Evolutionary conservation across 2,797 vertebrate species (phyloP), one percentile per base, ranked within the genome.

Genomic region (Octomys mimax): DNA sequence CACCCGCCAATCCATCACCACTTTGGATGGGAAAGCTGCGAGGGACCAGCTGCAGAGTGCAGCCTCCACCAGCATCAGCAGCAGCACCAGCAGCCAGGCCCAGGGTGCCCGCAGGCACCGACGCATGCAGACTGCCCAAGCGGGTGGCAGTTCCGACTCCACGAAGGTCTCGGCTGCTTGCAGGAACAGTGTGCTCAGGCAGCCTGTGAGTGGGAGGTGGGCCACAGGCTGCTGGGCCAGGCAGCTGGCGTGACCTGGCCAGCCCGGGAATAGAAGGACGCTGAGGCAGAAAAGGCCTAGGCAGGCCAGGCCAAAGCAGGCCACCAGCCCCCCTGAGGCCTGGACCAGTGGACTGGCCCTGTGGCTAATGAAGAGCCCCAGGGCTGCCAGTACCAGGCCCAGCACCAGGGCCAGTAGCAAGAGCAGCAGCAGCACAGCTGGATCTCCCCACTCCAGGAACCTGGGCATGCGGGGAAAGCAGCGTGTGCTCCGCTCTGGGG

Each of bases 241-340:
- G 81, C 99, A 99, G 33, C 98, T 93, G 12, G 59, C 0, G 0
- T 98, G 42, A 1, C 95, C 92, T 1, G 99, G 99, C 95, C 92
- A 94, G 11, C 99, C 99, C 0, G 99, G 95, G 59, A 99, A 99
- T 75, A 99, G 98, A 31, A 99, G 92, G 78, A 98, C 97, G 36
- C 99, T 98, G 70, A 99, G 94, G 83, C 98, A 99, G 90, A 98
- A 97, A 91, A 98, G 98, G 61, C 81, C 87, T 91, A 99, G 98
- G 11, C 98, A 89, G 0, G 98, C 57, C 95, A 99, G 96, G 77
- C 98, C 97, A 0, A 99, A 88, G 89, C 98, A 98, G 96, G 97
- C 97, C 94, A 98, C 92, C 0, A 12, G 2, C 0, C 99, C 99
- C 0, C 99, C 99, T 0, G 99, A 84, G 1, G 98, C 99, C 75